Evolutionary conservation across 1,140 invertebrate species (phyloP).

Genomic region (Drosophila obscura): DNA sequence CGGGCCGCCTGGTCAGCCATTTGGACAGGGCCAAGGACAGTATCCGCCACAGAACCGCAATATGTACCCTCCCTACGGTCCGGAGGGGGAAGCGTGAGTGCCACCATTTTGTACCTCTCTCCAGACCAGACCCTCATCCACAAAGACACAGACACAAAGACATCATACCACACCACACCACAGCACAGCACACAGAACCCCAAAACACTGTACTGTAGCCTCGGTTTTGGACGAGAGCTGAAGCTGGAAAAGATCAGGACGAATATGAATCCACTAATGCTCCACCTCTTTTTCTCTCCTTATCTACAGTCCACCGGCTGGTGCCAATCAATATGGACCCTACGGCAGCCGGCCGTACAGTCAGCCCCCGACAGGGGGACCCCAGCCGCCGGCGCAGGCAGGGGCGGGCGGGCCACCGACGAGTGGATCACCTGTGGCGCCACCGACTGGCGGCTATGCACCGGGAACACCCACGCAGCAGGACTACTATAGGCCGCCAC

Average conservation of each 20-base stretch:
- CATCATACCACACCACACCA: conserved; percentile 19
- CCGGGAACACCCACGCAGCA: conserved; percentile 86
- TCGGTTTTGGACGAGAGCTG: conserved; percentile 26
- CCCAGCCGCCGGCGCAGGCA: conserved; percentile 64
- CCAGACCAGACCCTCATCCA: conserved; percentile 8
- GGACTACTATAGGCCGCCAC: conserved; percentile 87
- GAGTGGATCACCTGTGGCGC: conserved; percentile 68
- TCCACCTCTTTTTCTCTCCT: not conserved
- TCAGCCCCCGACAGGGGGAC: conserved; percentile 76
- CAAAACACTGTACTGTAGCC: conserved; percentile 41
- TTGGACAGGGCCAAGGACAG: conserved; percentile 87
- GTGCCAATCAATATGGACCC: conserved; percentile 79
- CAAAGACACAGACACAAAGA: conserved; percentile 10
- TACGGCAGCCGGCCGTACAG: conserved; percentile 79
- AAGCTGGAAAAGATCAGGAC: conserved; percentile 8
- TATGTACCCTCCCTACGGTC: conserved; percentile 90
- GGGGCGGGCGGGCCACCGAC: conserved; percentile 68
- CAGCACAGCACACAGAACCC: conserved; percentile 17
- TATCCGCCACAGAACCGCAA: conserved; percentile 89
- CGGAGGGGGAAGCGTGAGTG: conserved; percentile 85
- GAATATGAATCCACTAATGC: conserved; percentile 2
- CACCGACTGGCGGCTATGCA: conserved; percentile 84
- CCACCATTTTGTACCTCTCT: conserved; percentile 35
- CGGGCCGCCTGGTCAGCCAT: conserved; percentile 84
- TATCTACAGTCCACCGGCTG: conserved; percentile 62